Base-by-base conservation (phyloP, 2,797 vertebrate genomes). In the Ciconia nigra region DNA sequence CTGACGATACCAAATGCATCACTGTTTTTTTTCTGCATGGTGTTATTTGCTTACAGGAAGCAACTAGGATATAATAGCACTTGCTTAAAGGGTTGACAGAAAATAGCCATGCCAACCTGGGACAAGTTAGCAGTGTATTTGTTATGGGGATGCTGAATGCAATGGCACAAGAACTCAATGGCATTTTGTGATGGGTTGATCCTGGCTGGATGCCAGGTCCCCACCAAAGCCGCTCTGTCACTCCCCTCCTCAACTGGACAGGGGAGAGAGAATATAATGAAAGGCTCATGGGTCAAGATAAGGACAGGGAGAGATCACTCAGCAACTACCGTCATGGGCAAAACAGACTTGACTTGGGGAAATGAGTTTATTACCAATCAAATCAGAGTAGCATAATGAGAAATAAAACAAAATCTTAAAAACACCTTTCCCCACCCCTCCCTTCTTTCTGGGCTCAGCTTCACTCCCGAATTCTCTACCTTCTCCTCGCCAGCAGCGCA, bases 21-120 rank as follows among this genome's bases (percentile, higher is more conserved):
- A 42, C 15, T 14, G 3, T 0, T 54, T 52, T 66, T 7, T 24
- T 31, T 15, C 14, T 41, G 29, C 29, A 42, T 10, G 15, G 39
- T 76, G 49, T 83, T 74, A 39, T 57, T 87, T 87, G 67, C 62
- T 84, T 95, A 65, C 26, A 55, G 65, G 77, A 62, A 67, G 55
- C 46, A 85, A 67, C 24, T 55, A 52, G 66, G 39, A 55, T 66
- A 19, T 47, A 69, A 76, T 6, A n/a, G 33, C 13, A 26, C 8
- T 82, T 1, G 4, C 31, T 55, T 77, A 67, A 63, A 86, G 28
- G 57, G 37, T 59, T 2, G 2, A 37, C 19, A 74, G 55, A 61
- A 70, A 95, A 85, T 55, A 78, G 31, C 14, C 46, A 22, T 51
- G 47, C 35, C 47, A 22, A 39, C 10, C 58, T 52, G 14, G 15